A percentile compares a stretch with the other conserved stretches of the same genome.
phyloP scores from a whole-genome alignment of 2,113 vertebrate species.

The Microtus richardsoni region DNA sequence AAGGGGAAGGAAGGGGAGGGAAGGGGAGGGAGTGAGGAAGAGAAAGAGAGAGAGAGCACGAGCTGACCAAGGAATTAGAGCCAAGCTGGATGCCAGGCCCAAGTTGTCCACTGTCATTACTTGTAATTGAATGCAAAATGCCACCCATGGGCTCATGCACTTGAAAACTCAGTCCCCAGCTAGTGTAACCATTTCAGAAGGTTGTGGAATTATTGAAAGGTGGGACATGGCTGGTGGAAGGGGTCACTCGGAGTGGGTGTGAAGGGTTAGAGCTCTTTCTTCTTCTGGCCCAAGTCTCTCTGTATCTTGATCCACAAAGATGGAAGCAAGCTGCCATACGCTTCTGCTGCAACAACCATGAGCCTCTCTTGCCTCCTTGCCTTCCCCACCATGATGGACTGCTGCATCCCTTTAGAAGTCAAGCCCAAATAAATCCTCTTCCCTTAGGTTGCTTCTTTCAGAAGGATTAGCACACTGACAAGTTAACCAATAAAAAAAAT shows the following conservation, averaged over 20 bases:
- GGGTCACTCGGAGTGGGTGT: not conserved
- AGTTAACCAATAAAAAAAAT: not conserved
- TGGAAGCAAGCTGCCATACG: too few relatives aligned
- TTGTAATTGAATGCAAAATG: not conserved
- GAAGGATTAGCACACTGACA: not conserved
- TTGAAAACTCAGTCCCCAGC: not conserved
- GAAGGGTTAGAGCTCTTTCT: not conserved
- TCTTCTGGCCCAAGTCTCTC: not conserved
- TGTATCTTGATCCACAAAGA: not conserved
- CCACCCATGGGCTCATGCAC: not conserved
- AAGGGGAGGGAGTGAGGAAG: not conserved
- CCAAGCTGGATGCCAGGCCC: not conserved
- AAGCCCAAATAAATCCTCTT: not conserved
- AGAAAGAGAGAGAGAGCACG: not conserved
- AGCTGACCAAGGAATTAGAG: fast-evolving
- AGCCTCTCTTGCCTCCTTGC: not conserved
- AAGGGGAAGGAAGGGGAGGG: not conserved
- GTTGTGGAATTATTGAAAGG: not conserved
- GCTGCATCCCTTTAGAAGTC: not conserved
- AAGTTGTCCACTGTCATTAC: not conserved
- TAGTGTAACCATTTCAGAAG: not conserved
- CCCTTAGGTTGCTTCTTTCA: not conserved
- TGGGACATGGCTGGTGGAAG: not conserved
- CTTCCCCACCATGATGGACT: too few relatives aligned
- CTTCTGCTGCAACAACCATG: not conserved